phyloP scores from a whole-genome alignment of 1,140 invertebrate genomes.

The Brachionus asplanchnoidis region DNA sequence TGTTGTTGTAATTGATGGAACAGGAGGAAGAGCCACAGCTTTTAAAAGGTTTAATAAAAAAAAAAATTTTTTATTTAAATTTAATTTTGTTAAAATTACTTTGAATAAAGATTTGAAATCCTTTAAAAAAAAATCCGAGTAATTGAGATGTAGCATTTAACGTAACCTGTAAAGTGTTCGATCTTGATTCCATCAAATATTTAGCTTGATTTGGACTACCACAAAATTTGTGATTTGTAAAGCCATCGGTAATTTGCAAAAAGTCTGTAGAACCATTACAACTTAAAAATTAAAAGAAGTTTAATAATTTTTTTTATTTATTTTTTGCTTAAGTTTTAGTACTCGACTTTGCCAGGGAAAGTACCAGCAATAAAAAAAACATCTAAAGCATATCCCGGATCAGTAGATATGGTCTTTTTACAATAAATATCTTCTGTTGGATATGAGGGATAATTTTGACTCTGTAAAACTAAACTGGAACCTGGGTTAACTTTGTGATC shows the following conservation, averaged over 20 bases:
- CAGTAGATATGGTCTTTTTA: constrained; percentile 4
- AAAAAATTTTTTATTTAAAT: neutral
- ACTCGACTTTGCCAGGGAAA: constrained; percentile 22
- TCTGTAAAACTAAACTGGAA: constrained; percentile 8
- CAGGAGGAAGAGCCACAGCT: neutral
- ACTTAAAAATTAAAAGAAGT: neutral
- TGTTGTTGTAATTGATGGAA: constrained; percentile 5
- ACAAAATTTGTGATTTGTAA: neutral
- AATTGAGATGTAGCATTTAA: neutral
- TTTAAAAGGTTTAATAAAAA: neutral
- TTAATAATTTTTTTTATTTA: neutral
- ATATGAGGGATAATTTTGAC: constrained; percentile 11
- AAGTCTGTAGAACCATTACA: constrained; percentile 26
- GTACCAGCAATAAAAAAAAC: neutral
- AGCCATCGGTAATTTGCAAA: neutral
- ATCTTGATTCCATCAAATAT: constrained; percentile 25
- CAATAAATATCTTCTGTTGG: neutral
- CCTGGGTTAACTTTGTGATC: neutral
- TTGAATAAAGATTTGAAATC: neutral
- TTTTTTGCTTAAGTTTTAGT: neutral
- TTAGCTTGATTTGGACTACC: constrained; percentile 4
- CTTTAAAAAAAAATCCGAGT: constrained; percentile 3
- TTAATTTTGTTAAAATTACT: neutral
- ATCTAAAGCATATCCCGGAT: constrained; percentile 13
- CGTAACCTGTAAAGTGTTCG: neutral